Percentiles rank a stretch among this genome's conserved stretches.
phyloP scores from a whole-genome alignment of 2,797 vertebrate genomes.

The Xiphorhynchus erythropygius region DNA sequence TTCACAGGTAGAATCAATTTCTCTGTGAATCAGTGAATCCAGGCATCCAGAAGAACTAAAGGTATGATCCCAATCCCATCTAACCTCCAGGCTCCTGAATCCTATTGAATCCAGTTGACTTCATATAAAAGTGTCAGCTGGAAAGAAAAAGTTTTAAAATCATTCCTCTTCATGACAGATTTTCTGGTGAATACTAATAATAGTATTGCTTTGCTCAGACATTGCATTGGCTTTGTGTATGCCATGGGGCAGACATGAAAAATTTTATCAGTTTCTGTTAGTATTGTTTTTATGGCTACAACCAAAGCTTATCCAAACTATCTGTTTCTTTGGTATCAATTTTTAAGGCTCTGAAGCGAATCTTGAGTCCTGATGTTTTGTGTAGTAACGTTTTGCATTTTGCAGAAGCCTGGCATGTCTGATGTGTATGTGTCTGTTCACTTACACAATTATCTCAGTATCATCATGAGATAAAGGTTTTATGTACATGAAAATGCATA shows the following conservation, averaged over 20 bases:
- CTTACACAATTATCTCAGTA: rapidly evolving
- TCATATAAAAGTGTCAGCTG: not conserved
- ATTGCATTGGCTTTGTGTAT: not conserved
- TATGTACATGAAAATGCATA: not conserved
- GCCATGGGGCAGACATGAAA: not conserved
- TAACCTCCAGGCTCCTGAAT: not conserved
- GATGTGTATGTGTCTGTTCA: not conserved
- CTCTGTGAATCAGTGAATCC: not conserved
- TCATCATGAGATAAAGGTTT: not conserved
- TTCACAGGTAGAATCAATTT: not conserved
- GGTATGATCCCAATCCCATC: not conserved
- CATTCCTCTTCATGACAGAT: not conserved
- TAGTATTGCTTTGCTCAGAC: not conserved
- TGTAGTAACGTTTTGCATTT: not conserved
- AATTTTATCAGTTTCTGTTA: not conserved
- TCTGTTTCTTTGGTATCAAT: rapidly evolving
- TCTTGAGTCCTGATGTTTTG: not conserved
- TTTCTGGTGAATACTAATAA: not conserved
- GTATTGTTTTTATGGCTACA: not conserved
- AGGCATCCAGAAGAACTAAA: not conserved
- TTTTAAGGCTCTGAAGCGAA: not conserved
- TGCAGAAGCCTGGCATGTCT: not conserved
- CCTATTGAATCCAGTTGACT: not conserved
- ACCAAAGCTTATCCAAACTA: not conserved
- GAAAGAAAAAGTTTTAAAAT: not conserved